Evolutionary conservation across 2,888 invertebrate species (phyloP), one percentile per base, ranked within the genome.

Genomic region (Ochropleura plecta): DNA sequence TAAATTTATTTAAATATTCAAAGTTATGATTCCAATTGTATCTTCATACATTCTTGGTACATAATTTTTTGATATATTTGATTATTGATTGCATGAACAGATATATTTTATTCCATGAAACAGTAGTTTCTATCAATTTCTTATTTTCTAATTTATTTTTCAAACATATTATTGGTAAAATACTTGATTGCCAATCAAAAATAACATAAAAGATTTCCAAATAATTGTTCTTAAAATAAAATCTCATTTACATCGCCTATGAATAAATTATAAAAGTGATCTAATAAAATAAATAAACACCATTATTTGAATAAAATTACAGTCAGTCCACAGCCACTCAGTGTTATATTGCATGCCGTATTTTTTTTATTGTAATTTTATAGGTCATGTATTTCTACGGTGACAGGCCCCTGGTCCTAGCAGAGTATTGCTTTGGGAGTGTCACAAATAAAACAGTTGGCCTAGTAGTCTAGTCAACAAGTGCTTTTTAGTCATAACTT

Each of bases 301-400:
- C 70, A 70, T 67, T 79, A 71, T 78, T 75, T 74, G 65, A 79
- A 79, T 65, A 71, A 83, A 88, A 85, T 79, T 73, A 78, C 86
- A 88, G 86, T 86, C 82, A 81, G 73, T 87, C 87, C 91, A 91
- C 91, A 92, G 90, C 91, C 90, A 88, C 75, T 81, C 77, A 64
- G 62, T 81, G 80, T 68, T 46, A 49, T 81, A 77, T 78, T 73
- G 49, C 76, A 84, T 0, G 20, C 65, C 55, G 57, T 53, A 65
- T 40, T 64, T 66, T 20, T 60, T 46, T 49, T 18, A 72, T 53
- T 30, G 44, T 9, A 53, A 14, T 66, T 55, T 18, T 49, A 20
- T 14, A 12, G 12, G n/a, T 7, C 44, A 14, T 10, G 1, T 44
- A n/a, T 44, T 62, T 44, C 7, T 12, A 44, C 14, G n/a, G 14